These are phyloP conservation scores for Slavum lentiscoides DNA, from an alignment of 2,888 invertebrate genomes.

Conservation along the genomic window DNA sequence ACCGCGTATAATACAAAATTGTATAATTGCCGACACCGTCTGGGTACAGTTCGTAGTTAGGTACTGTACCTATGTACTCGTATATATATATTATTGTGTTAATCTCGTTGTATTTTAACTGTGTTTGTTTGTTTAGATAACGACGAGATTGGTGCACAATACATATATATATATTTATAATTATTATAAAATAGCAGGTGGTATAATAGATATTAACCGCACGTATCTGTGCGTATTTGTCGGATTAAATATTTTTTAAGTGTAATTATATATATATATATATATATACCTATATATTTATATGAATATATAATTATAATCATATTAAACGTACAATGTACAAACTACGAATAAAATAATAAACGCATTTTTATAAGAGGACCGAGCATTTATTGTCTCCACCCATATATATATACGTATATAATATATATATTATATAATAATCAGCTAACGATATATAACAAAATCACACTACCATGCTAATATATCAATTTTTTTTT, in stretches of 20 bases:
- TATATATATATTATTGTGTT: neutral
- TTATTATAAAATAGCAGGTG: neutral
- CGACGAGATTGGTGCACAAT: slow-evolving; percentile 8
- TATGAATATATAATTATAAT: neutral
- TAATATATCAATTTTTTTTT: no score
- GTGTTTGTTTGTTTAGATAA: slow-evolving; percentile 26
- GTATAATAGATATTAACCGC: slow-evolving; percentile 28
- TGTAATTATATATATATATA: neutral
- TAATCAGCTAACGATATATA: no score
- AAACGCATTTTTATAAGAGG: no score
- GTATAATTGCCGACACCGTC: no score
- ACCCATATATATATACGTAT: no score
- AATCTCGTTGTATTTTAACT: slow-evolving; percentile 34
- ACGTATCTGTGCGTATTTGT: slow-evolving; percentile 21
- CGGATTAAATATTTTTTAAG: slow-evolving; percentile 31
- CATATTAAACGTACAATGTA: neutral
- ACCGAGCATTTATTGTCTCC: no score
- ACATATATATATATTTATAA: no score
- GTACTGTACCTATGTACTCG: no score
- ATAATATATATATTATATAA: no score
- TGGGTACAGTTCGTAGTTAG: no score
- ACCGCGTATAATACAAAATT: neutral
- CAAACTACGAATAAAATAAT: slow-evolving; percentile 15
- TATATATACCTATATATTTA: neutral
- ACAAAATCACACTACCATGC: no score